Conservation (phyloP, 2,797 vertebrate species). For the Sphenodon punctatus region DNA sequence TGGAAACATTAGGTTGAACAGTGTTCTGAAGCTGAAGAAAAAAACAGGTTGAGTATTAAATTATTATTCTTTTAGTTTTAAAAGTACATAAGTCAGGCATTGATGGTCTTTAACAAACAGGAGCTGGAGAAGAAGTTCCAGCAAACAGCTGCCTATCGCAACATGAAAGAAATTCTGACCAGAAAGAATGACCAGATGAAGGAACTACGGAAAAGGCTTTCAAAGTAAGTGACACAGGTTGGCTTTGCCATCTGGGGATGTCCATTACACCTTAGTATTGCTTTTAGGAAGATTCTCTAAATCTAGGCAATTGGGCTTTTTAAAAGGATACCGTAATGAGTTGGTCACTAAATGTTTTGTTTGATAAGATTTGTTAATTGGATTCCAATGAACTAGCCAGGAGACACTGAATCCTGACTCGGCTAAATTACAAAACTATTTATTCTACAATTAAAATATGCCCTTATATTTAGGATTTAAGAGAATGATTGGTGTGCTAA, state of each 20-base stretch:
- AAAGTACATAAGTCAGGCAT: background rate
- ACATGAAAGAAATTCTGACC: slow-evolving; percentile 96
- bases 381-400: too few relatives aligned
- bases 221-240: slow-evolving; percentile 79
- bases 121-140: slow-evolving; percentile 98
- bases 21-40: background rate
- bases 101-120: slow-evolving; percentile 64
- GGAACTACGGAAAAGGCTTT: slow-evolving; percentile 88
- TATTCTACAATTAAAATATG: too few relatives aligned
- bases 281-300: background rate
- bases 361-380: too few relatives aligned
- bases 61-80: background rate
- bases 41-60: background rate
- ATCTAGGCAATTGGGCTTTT: background rate
- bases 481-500: too few relatives aligned
- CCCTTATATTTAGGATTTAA: too few relatives aligned
- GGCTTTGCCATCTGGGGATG: background rate
- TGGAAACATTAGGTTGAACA: background rate
- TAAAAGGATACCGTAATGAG: too few relatives aligned
- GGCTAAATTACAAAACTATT: too few relatives aligned
- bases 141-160: slow-evolving; percentile 93
- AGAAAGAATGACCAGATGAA: slow-evolving; percentile 98
- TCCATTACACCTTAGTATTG: background rate
- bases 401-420: too few relatives aligned
- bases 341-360: too few relatives aligned